Evolutionary conservation across 1,140 invertebrate genomes (phyloP), one percentile per base, ranked within the genome.

Genomic region (Plodia interpunctella): DNA sequence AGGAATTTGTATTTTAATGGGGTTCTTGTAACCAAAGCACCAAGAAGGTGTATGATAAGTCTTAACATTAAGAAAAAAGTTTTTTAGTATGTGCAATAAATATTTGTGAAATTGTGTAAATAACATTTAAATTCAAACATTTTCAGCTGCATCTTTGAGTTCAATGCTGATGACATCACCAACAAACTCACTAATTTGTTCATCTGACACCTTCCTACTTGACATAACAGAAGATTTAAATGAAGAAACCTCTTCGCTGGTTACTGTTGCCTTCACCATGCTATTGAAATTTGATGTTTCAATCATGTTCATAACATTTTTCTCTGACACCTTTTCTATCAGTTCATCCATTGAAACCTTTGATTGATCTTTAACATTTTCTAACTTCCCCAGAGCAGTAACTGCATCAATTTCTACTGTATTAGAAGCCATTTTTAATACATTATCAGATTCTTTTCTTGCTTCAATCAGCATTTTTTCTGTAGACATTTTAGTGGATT

Each of bases 121-220:
- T 57, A 17, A 49, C 18, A 18, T 18, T 70, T 63, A 1, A 44
- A 44, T 44, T 65, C 30, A 66, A 25, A 70, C 57, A 60, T 66
- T 70, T 59, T 71, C 72, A 30, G 66, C 60, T 13, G 70, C 61
- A 51, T 70, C 59, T 56, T 64, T 67, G 9, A 73, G 50, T 44
- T 70, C 67, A 9, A 60, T 61, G 15, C 52, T 62, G 19, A 70
- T 70, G 28, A 10, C 38, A 4, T 67, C 63, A 55, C 59, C 62
- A 3, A 62, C 55, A 20, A 65, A 62, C 20, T 70, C 71, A 50
- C 62, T 60, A 9, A 59, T 59, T 53, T 64, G 63, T n/a, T 66
- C 68, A 65, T 54, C 65, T 0, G 58, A 56, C 5, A 32, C 38
- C 55, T 64, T 63, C 20, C 59, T 53, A 21, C 53, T 67, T 18